Conservation (phyloP, 2,797 vertebrate species). For the Pteronotus mesoamericanus region DNA sequence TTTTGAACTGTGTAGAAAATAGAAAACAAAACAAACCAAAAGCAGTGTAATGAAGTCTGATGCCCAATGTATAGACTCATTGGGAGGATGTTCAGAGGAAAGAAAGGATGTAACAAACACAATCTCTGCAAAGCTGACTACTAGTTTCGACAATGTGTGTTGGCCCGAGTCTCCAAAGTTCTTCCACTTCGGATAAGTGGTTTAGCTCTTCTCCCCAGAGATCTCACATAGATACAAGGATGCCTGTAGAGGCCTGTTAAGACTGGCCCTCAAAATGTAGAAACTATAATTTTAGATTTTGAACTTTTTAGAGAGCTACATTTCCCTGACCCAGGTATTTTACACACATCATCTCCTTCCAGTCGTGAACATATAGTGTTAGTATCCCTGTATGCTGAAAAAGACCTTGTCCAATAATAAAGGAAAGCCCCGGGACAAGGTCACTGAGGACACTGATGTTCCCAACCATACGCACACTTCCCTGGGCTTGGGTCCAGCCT, state of each 20-base stretch:
- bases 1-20: background rate
- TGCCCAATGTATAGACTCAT: accelerated
- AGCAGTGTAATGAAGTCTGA: background rate
- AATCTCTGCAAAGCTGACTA: accelerated
- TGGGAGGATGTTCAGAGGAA: background rate
- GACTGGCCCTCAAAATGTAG: background rate
- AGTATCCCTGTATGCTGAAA: too few relatives aligned
- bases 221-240: accelerated
- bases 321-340: background rate
- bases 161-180: background rate
- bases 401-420: background rate
- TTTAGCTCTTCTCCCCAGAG: background rate
- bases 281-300: background rate
- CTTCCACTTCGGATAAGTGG: accelerated
- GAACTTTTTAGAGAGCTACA: background rate
- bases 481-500: background rate
- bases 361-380: background rate
- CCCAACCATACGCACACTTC: accelerated
- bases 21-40: background rate
- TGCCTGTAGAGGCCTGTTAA: accelerated
- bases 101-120: accelerated
- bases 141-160: too few relatives aligned
- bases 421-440: background rate
- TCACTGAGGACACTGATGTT: background rate
- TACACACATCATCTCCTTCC: background rate